A percentile compares a stretch with the other conserved stretches of the same genome.
These are phyloP conservation scores for Lysandra bellargus DNA, from an alignment of 2,888 invertebrate genomes.

Conservation along the genomic window DNA sequence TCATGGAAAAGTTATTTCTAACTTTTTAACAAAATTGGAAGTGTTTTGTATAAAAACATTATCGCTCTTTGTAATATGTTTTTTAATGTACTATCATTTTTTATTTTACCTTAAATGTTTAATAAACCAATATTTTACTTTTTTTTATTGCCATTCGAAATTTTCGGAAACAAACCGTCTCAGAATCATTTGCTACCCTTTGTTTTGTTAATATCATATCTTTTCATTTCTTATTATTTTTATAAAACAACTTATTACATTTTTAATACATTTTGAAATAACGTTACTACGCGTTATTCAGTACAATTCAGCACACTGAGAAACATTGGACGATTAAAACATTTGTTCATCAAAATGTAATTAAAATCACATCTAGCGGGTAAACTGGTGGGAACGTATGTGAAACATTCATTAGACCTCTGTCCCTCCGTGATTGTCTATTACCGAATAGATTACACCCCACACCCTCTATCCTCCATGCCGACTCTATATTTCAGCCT, in stretches of 20 bases:
- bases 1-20: background rate
- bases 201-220: too few relatives aligned
- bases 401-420: slow-evolving; percentile 28
- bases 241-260: too few relatives aligned
- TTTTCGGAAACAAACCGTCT: too few relatives aligned
- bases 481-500: background rate
- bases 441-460: slow-evolving; percentile 30
- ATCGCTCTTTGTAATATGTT: too few relatives aligned
- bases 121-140: background rate
- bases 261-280: background rate
- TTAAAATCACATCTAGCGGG: slow-evolving; percentile 27
- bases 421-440: slow-evolving; percentile 28
- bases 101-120: background rate
- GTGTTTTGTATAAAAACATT: background rate
- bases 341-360: slow-evolving; percentile 28
- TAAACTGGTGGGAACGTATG: background rate
- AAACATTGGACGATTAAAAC: background rate
- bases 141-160: too few relatives aligned
- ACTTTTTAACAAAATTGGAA: background rate
- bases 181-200: too few relatives aligned
- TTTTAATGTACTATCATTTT: background rate
- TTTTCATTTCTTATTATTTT: too few relatives aligned
- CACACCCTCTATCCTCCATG: slow-evolving; percentile 9
- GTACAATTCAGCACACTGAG: background rate
- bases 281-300: background rate